Evolutionary conservation across 2,113 vertebrate species (phyloP).

Genomic region (Burhinus bistriatus): DNA sequence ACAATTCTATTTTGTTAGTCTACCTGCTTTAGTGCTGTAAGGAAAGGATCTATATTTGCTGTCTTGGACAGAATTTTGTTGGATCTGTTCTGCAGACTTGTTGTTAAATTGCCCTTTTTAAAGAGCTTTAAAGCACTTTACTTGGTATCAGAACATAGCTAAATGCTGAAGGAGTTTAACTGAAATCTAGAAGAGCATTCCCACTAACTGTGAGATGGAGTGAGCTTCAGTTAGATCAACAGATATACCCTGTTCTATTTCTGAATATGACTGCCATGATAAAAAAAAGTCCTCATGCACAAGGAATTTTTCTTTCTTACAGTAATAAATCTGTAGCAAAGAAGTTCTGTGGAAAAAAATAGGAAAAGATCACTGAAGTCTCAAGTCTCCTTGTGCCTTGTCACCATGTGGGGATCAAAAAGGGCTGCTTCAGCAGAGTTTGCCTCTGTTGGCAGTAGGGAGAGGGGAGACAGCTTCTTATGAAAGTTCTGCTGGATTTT

Average conservation of each 20-base stretch:
- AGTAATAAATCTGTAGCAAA: not conserved
- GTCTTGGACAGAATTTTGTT: not conserved
- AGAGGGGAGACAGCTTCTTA: not conserved
- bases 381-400: not conserved
- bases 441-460: not conserved
- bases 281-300: not conserved
- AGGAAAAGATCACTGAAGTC: not conserved
- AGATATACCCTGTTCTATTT: not conserved
- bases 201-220: not conserved
- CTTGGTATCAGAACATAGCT: not conserved
- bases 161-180: constrained; percentile 7
- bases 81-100: not conserved
- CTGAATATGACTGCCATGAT: not conserved
- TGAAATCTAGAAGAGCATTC: not conserved
- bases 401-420: not conserved
- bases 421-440: not conserved
- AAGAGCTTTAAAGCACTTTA: constrained; percentile 1
- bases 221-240: not conserved
- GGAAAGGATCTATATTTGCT: constrained; percentile 10
- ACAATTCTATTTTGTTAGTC: not conserved
- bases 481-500: not conserved
- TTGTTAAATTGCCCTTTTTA: constrained; percentile 8
- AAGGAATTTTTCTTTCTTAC: not conserved
- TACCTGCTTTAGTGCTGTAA: not conserved
- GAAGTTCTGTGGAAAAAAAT: not conserved